Evolutionary conservation across 2,888 invertebrate species (phyloP), one percentile per base, ranked within the genome.

Genomic region (Drosophila differens): DNA sequence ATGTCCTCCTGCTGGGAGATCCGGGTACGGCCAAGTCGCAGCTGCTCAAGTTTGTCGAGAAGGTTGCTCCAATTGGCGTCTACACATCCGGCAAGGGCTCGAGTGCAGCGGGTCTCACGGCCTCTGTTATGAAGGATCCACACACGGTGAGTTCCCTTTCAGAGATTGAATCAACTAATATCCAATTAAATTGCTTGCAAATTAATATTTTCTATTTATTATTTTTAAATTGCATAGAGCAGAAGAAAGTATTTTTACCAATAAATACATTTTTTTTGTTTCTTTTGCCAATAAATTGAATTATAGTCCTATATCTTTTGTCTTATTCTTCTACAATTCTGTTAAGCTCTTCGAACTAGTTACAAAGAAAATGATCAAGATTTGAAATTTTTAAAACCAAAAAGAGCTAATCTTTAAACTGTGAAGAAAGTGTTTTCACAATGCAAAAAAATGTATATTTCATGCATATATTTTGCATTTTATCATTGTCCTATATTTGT

Each of bases 11-110:
- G 72, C 94, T 99, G 35, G 99, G 99, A 51, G 99, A 99, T 94
- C 99, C 99, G 0, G 99, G 99, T 90, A 99, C 99, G 0, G 99
- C 99, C n/a, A 99, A 99, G 93, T 99, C 99, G 1, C 99, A 99
- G 93, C 94, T 99, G 68, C 94, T 99, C 14, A 99, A 99, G 94
- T 99, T 99, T 92, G 99, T 99, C 0, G 99, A 99, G 93, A 96
- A 96, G 89, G 98, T 98, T 28, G 95, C 99, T 0, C 99, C 99
- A 0, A 97, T 99, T 84, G 98, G 97, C 0, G 97, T 99, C 5
- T 99, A 99, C 92, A 99, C 99, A 0, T 99, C 99, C 0, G 99
- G 99, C n/a, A 99, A 99, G 94, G 99, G 99, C 4, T 99, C 99
- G 80, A 99, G 99, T 89, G 99, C 99, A 3, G 99, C 99, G 72